These are phyloP conservation scores for Melanotaenia pygmaea DNA, from an alignment of 2,797 vertebrate genomes.

Conservation along the genomic window DNA sequence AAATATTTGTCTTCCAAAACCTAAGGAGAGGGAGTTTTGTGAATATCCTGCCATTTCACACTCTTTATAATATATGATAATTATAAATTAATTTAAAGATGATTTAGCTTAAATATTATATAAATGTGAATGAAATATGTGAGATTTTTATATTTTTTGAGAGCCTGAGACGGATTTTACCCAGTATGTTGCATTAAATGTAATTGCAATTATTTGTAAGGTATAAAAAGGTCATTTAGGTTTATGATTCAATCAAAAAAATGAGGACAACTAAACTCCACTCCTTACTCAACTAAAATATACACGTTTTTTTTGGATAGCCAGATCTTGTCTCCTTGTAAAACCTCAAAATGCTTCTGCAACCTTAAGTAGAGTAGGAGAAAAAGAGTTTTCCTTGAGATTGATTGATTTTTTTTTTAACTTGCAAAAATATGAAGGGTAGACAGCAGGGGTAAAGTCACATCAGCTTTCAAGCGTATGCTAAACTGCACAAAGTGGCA, in stretches of 20 bases:
- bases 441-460: conserved; percentile 39
- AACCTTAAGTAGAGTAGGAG: conserved; percentile 52
- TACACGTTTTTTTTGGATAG: conserved; percentile 24
- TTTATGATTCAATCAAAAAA: background rate
- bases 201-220: background rate
- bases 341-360: conserved; percentile 45
- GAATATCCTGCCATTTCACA: conserved; percentile 11
- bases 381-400: conserved; percentile 44
- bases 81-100: conserved; percentile 36
- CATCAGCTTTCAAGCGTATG: conserved; percentile 49
- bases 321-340: conserved; percentile 45
- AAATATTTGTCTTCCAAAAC: conserved; percentile 16
- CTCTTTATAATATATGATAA: conserved; percentile 15
- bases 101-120: conserved; percentile 26
- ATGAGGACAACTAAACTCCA: background rate
- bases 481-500: conserved; percentile 55
- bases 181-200: background rate
- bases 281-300: conserved; percentile 2
- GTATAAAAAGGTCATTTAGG: background rate
- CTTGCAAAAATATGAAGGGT: conserved; percentile 39
- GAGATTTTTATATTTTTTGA: conserved; percentile 2
- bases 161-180: background rate
- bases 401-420: conserved; percentile 52
- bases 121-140: conserved; percentile 20
- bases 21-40: conserved; percentile 2